Evolutionary conservation across 2,888 invertebrate genomes (phyloP), one percentile per base, ranked within the genome.

Genomic region (Metacarcinus magister): DNA sequence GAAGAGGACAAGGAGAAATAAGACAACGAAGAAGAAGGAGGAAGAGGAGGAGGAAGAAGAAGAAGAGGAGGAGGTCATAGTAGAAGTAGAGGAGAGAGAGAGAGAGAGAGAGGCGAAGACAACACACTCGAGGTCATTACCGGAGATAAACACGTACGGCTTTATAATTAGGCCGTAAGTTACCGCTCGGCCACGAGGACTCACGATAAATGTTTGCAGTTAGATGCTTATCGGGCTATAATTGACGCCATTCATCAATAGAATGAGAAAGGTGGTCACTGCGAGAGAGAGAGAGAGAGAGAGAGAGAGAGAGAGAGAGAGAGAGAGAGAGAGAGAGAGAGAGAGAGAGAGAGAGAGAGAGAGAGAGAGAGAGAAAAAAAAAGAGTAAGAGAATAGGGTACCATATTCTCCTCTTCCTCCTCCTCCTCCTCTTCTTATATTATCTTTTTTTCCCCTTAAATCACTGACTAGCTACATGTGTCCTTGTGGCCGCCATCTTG

Each of bases 211-310:
- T 43, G 89, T 39, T 43, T 89, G 89, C 89, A 89, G 89, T 43
- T 89, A 43, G 39, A 89, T 89, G 89, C 39, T 89, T 43, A 89
- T 89, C 89, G 39, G 39, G 8, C 39, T 89, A 19, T 89, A 89
- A 89, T 89, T 39, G 89, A 89, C 89, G 89, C 89, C 39, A 89
- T 89, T 28, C 89, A 43, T 89, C 89, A 89, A 89, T 89, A 43
- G 4, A 67, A 4, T 0, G 2, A 16, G 67, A 67, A 23, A 67
- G 67, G 67, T 67, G 67, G n/a, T 67, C 67, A 67, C 67, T 67
- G 67, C 0, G 23, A 67, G 7, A n/a, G 67, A 23, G 67, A 23
- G 67, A 67, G 67, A 67, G 67, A n/a, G 67, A 67, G 67, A 67
- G 67, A 67, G 67, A 67, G 67, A 60, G 19, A 60, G 19, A 46